Evolutionary conservation across 2,888 invertebrate species (phyloP), one percentile per base, ranked within the genome.

Genomic region (Sinopyrophorus schimmeli): DNA sequence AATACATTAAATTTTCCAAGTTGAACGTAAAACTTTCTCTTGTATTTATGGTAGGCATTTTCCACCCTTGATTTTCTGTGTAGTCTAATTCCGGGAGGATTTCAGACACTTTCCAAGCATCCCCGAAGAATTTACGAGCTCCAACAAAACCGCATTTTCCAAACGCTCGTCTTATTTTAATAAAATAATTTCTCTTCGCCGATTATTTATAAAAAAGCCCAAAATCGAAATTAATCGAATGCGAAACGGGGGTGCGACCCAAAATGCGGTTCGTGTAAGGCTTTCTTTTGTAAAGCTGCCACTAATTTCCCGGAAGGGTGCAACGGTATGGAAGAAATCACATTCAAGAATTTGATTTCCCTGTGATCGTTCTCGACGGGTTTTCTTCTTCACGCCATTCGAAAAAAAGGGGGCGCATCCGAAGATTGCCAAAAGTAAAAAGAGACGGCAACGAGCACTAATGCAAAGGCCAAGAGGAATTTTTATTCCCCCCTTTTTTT

Each of bases 331-430:
- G 42, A 48, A 42, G 48, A 38, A 48, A 42, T 48, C 41, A 48
- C 48, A 47, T 47, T 43, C 40, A 30, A 37, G 37, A 37, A 41
- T 48, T 42, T 48, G 48, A 48, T 48, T 47, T 40, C 41, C 41
- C 31, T 30, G 18, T 34, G 40, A 37, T 42, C 37, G 41, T 40
- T 42, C 28, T 26, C 23, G 49, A 44, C 43, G 42, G 31, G 27
- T 27, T 34, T 39, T 24, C 44, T 42, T 41, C 49, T 30, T 40
- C 21, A 18, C 37, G 44, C 38, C 49, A 39, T 49, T 39, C 28
- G n/a, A n/a, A n/a, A n/a, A n/a, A n/a, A 49, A 43, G 32, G 15
- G 40, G 21, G 34, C 26, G 41, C 47, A 38, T 31, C 32, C 42
- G 41, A 26, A 41, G 31, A 47, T 47, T 47, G 40, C 41, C 30